Base-by-base conservation (phyloP, 2,113 vertebrate genomes). In the Lipophrys pholis region DNA sequence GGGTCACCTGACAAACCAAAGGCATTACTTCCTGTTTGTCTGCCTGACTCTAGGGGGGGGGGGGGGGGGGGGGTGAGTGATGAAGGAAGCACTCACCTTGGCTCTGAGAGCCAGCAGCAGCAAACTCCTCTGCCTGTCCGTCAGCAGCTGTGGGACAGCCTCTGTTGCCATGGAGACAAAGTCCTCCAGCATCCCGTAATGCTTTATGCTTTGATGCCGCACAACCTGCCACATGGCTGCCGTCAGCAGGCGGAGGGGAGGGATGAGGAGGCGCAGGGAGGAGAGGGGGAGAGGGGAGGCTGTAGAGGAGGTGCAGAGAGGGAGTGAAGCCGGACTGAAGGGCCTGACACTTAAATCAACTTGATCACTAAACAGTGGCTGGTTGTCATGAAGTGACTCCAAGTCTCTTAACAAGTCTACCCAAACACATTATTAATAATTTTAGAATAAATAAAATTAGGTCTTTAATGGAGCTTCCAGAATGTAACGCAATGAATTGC, bases 101-200 rank as follows among this genome's bases (percentile, higher is more conserved):
- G 92, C 92, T 60, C 92, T 89, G 9, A 95, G 90, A 0, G 92
- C 94, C 73, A 94, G 81, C 63, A 92, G 92, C 40, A 95, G 87
- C 49, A 94, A 80, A 17, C 80, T 90, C 40, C 85, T 89, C 87
- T 95, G 94, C 0, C 91, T 88, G 73, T 90, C 91, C 11, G 82
- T 90, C 54, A 95, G 86, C 68, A 95, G 73, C 8, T 93, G 89
- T 0, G 95, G 94, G 3, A 91, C 82, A 0, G 90, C 86, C 11
- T 84, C 82, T 0, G 90, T 92, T 21, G 94, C 83, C 45, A 81
- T 40, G 8, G 55, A 57, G 57, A 95, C 89, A 43, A 95, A 93
- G 49, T 92, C 90, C 52, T 93, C 65, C 15, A 94, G 80, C 16
- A 84, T 92, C 15, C 91, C 91, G n/a, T 92, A 95, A 21, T 93